Evolutionary conservation across 92 coral and sea anemone genomes (phyloP).

Genomic region (Plumapathes pennacea): DNA sequence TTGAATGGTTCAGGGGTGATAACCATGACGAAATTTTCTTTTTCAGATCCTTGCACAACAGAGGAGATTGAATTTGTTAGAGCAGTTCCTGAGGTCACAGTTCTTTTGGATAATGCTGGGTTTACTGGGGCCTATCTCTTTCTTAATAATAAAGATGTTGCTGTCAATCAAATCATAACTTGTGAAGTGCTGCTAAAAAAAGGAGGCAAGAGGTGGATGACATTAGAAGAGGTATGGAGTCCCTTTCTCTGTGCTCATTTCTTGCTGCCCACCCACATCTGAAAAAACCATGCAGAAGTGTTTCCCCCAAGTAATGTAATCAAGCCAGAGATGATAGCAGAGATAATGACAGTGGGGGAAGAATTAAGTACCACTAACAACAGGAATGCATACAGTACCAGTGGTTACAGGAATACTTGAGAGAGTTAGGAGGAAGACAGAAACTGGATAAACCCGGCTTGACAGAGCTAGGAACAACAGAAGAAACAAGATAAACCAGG

Average conservation of each 20-base stretch:
- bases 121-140: slow-evolving; percentile 8
- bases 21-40: too few species aligned
- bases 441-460: too few species aligned
- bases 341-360: slow-evolving; percentile 3
- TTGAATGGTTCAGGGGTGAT: too few species aligned
- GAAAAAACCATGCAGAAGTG: slow-evolving; percentile 1
- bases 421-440: slow-evolving; percentile 5
- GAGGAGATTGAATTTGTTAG: slow-evolving; percentile 9
- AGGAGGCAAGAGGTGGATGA: slow-evolving; percentile 20
- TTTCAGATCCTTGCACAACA: too few species aligned
- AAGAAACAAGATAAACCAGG: too few species aligned
- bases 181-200: slow-evolving; percentile 19
- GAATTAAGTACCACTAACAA: not conserved
- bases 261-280: slow-evolving; percentile 8
- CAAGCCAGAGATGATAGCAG: slow-evolving; percentile 9
- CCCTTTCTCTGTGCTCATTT: slow-evolving; percentile 16
- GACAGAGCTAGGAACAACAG: too few species aligned
- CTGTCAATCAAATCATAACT: slow-evolving; percentile 29
- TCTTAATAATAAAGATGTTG: slow-evolving; percentile 16
- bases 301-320: too few species aligned
- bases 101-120: slow-evolving; percentile 29
- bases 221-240: slow-evolving; percentile 24
- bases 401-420: slow-evolving; percentile 6
- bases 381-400: slow-evolving; percentile 2
- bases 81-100: slow-evolving; percentile 10